These are phyloP conservation scores for Heliconius sara DNA, from an alignment of 2,888 invertebrate species.

Conservation along the genomic window DNA sequence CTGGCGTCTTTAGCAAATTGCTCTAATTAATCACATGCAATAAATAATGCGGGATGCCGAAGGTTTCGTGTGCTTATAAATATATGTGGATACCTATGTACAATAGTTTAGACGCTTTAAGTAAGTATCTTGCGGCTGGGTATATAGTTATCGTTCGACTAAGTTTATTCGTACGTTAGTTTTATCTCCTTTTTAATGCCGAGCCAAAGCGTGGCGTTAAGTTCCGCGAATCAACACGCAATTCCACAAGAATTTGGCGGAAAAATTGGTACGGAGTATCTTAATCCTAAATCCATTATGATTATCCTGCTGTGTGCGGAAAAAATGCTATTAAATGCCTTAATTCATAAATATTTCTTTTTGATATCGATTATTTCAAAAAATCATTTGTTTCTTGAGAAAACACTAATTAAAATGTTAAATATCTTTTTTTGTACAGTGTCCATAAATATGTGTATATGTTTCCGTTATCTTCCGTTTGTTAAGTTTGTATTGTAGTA, in stretches of 20 bases:
- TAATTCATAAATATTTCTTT: neutral
- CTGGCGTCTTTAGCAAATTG: slow-evolving; percentile 44
- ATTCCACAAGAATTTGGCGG: neutral
- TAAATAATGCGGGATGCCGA: slow-evolving; percentile 41
- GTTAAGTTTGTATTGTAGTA: neutral
- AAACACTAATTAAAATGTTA: too few species aligned
- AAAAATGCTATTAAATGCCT: neutral
- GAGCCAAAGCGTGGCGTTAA: neutral
- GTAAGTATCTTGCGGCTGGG: neutral
- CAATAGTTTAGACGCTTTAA: neutral
- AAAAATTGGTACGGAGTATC: neutral
- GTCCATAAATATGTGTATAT: neutral
- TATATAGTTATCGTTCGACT: too few species aligned
- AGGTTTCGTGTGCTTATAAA: slow-evolving; percentile 15
- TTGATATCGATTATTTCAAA: neutral
- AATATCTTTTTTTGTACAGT: neutral
- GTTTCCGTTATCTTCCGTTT: neutral
- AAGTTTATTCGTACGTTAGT: neutral
- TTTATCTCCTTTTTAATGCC: neutral
- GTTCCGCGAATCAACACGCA: neutral
- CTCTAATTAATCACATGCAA: slow-evolving; percentile 45
- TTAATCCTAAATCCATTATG: neutral
- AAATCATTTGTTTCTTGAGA: neutral
- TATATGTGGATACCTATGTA: neutral
- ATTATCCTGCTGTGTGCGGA: neutral